Evolutionary conservation across 1,140 invertebrate species (phyloP), one percentile per base, ranked within the genome.

Genomic region (Bombus consobrinus): DNA sequence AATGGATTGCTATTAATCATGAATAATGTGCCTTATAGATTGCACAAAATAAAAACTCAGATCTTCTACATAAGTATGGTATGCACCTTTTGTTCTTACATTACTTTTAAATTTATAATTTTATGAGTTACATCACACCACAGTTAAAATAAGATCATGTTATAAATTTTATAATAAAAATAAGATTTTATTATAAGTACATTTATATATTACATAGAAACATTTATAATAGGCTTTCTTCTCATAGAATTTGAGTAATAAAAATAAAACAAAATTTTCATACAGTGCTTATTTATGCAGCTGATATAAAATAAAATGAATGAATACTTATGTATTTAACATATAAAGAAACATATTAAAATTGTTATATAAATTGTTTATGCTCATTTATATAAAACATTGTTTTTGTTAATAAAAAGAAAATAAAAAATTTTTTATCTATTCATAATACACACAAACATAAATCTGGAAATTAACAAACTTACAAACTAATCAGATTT

Each of bases 1-100:
- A 64, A 96, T 97, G 94, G 97, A 97, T 93, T 97, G 97, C 92
- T 97, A 97, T 92, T 97, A 91, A 86, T 76, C 73, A 75, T 5
- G 66, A 43, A 34, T 41, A 53, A 43, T 1, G 34, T 82, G 37
- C 39, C 43, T 43, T 64, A 39, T 39, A 41, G 32, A 43, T 12
- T 71, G 13, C 28, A 37, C 18, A 64, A 28, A 66, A 34, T 9
- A 53, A 39, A 28, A 53, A 62, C 2, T 62, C 25, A 25, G 18
- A 83, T n/a, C 15, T 72, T 72, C 39, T 47, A 47, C 8, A 39
- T 18, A n/a, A 47, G 39, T 39, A 64, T 13, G 76, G 68, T 79
- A 79, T 68, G 66, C 53, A 59, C 12, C 28, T 43, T 59, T 43
- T 39, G 25, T 57, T 68, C 41, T 41, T 25, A 57, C 15, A 39